Evolutionary conservation across 2,888 invertebrate genomes (phyloP), one percentile per base, ranked within the genome.

Genomic region (Cremastinae sp.): DNA sequence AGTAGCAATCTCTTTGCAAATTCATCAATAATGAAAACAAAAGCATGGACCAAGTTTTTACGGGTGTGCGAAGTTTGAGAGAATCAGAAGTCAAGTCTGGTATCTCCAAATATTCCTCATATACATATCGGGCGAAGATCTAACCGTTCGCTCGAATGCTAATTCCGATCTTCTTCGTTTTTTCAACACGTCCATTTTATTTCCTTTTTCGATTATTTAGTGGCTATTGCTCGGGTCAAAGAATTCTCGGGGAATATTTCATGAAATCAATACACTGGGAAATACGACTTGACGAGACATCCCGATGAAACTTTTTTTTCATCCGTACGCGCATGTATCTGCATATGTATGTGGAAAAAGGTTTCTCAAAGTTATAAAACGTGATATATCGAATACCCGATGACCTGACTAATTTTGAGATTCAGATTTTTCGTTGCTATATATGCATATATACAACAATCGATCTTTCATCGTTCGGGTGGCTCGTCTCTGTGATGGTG

Each of bases 341-440:
- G 5, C 2, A 5, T 5, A 28, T 28, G 28, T 28, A 28, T 28
- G 28, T 28, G 28, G 5, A 28, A 28, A 28, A 28, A 49, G 41
- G 28, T 69, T 68, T 74, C 20, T 51, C 56, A 41, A 49, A 43
- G 68, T 62, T 49, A 68, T 45, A 49, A 75, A 73, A 69, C 73
- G 64, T 73, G 76, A 76, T 76, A 43, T 73, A 76, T 76, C 53
- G 76, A 64, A 69, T 73, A 69, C 45, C 61, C 76, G 72, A 76
- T 73, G 73, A 76, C 73, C 76, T 69, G 76, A 76, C 73, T 76
- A 73, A 76, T 76, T 76, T 73, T 55, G 59, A 76, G 69, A 69
- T 69, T 76, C 64, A 73, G 69, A 69, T 76, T 76, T 74, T 73
- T 76, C 76, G 64, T 51, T 73, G 73, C 64, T 55, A 8, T 43